These are phyloP conservation scores for Sphenopsis melanotis DNA, from an alignment of 2,797 vertebrate genomes.

Conservation along the genomic window DNA sequence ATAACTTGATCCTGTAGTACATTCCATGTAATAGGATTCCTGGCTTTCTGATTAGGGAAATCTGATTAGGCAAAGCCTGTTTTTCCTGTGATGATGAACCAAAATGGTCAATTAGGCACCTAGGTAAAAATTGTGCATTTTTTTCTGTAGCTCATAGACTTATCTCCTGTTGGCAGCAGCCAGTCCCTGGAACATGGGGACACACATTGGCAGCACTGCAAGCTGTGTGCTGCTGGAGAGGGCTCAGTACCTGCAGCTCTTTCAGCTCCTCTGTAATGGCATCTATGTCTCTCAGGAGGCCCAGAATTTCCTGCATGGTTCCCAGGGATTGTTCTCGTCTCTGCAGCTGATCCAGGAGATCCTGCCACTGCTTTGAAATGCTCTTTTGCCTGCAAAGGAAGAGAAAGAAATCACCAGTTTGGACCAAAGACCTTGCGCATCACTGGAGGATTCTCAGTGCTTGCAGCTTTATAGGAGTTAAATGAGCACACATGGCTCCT, in stretches of 20 bases:
- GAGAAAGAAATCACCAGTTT: background rate
- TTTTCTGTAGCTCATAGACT: background rate
- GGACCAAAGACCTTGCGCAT: background rate
- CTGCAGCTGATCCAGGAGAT: constrained; percentile 78
- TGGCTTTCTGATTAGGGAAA: background rate
- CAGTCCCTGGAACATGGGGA: background rate
- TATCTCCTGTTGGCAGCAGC: background rate
- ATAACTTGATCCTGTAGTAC: background rate
- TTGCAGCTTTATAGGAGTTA: background rate
- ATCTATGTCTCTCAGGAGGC: constrained; percentile 79
- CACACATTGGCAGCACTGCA: background rate
- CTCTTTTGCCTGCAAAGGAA: constrained; percentile 74
- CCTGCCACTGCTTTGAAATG: constrained; percentile 79
- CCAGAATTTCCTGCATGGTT: constrained; percentile 69
- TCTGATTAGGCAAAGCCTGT: background rate
- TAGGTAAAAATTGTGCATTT: background rate
- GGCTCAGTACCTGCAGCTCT: constrained; percentile 80
- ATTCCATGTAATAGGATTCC: background rate
- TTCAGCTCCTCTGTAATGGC: constrained; percentile 79
- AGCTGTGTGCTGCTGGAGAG: background rate
- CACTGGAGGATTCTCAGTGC: background rate
- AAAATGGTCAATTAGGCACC: background rate
- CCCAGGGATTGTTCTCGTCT: constrained; percentile 69
- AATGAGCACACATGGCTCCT: background rate
- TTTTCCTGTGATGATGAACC: background rate